Evolutionary conservation across 2,113 vertebrate species (phyloP), one percentile per base, ranked within the genome.

Genomic region (Thunnus maccoyii): DNA sequence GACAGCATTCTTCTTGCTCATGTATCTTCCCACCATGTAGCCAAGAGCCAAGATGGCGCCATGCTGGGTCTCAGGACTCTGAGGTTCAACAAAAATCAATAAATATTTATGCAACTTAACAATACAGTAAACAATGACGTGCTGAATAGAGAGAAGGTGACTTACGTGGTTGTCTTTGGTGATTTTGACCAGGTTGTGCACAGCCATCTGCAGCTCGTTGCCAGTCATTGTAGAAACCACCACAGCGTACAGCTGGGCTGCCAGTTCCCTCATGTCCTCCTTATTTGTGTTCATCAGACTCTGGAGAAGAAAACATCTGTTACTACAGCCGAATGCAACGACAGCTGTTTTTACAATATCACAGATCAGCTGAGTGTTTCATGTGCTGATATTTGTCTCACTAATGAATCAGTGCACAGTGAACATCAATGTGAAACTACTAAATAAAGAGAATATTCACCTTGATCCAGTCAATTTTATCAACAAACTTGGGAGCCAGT

Each of bases 401-500:
- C 9, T 65, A 17, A 64, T 52, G 15, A 76, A 60, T 48, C 3
- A 9, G 5, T 22, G 48, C 32, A 17, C 13, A 32, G 12, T 16
- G 30, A 56, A 55, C 30, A 13, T 30, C 8, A 66, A 3, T 18
- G 36, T 2, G 44, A 30, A 63, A 10, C 17, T 12, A 11, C 32
- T 18, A 55, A 66, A 68, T 51, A 12, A 36, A 70, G 3, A 16
- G 25, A 75, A 36, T 10, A 88, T 87, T 92, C 93, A 99, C 98
- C 96, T 99, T 99, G 87, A 99, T 98, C 98, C 98, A 99, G 87
- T 99, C 97, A 60, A 97, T 97, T 95, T 95, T 99, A 83, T 97
- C 96, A 58, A 95, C 87, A 92, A 98, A 98, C 92, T 95, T 96
- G 18, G 93, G 78, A 48, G 98, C 97, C 74, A 99, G 91, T 86